These are phyloP conservation scores for Rhodophaea formosa DNA, from an alignment of 2,888 invertebrate species.

Conservation along the genomic window DNA sequence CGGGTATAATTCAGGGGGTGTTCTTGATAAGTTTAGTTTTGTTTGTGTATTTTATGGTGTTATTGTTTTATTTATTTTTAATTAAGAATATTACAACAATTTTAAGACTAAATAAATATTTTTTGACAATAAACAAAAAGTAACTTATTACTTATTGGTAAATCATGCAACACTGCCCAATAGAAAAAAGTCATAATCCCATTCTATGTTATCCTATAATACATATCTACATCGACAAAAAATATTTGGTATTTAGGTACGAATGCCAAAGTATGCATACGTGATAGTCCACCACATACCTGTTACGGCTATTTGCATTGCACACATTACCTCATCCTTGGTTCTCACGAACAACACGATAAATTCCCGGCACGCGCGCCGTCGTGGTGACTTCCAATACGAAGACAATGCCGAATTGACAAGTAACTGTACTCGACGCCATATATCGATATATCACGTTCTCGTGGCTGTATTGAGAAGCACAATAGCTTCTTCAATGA, in stretches of 20 bases:
- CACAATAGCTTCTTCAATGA: conserved; percentile 36
- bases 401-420: conserved; percentile 73
- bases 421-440: conserved; percentile 72
- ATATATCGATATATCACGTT: conserved; percentile 56
- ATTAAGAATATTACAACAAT: too few species aligned
- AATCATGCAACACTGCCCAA: too few species aligned
- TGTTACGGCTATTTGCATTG: conserved; percentile 40
- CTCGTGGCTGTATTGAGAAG: conserved; percentile 43
- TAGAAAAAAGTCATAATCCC: too few species aligned
- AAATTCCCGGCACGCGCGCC: conserved; percentile 62
- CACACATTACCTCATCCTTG: conserved; percentile 51
- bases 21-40: too few species aligned
- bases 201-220: too few species aligned
- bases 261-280: background rate
- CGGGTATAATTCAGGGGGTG: too few species aligned
- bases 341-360: conserved; percentile 66
- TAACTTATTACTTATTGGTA: too few species aligned
- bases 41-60: too few species aligned
- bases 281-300: background rate
- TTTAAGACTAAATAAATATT: too few species aligned
- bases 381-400: conserved; percentile 54
- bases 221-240: too few species aligned
- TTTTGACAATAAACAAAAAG: too few species aligned
- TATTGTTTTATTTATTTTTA: too few species aligned
- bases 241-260: background rate